phyloP scores from a whole-genome alignment of 2,888 invertebrate genomes.

The Microplitis manilae region DNA sequence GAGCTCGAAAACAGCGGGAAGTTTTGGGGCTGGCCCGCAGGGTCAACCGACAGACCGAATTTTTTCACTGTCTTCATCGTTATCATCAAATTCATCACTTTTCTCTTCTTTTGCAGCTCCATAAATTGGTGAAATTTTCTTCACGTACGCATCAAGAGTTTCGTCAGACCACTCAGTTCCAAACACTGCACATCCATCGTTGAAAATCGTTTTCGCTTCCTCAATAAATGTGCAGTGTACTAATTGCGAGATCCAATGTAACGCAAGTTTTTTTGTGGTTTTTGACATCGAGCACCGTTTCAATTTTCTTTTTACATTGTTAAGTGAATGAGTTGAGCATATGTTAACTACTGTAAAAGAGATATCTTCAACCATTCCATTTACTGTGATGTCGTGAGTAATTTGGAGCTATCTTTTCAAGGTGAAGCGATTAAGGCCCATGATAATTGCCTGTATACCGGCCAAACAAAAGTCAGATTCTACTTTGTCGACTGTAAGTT shows the following conservation, averaged over 20 bases:
- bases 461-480: conserved; percentile 3
- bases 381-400: background rate
- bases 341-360: conserved; percentile 8
- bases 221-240: background rate
- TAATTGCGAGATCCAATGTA: conserved; percentile 11
- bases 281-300: background rate
- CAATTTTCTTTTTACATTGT: conserved; percentile 5
- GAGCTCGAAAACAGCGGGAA: no score
- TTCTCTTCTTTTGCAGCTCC: no score
- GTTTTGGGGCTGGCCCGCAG: no score
- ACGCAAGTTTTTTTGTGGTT: background rate
- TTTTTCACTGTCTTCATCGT: no score
- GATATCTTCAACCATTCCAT: background rate
- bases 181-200: background rate
- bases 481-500: background rate
- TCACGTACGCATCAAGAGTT: background rate
- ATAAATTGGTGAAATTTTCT: background rate
- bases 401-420: background rate
- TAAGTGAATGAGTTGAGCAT: background rate
- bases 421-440: background rate
- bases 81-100: no score
- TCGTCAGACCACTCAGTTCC: conserved; percentile 1
- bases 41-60: no score
- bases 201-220: conserved; percentile 4
- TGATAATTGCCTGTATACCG: background rate